phyloP scores from a whole-genome alignment of 2,113 vertebrate genomes.

The Geococcyx californianus region DNA sequence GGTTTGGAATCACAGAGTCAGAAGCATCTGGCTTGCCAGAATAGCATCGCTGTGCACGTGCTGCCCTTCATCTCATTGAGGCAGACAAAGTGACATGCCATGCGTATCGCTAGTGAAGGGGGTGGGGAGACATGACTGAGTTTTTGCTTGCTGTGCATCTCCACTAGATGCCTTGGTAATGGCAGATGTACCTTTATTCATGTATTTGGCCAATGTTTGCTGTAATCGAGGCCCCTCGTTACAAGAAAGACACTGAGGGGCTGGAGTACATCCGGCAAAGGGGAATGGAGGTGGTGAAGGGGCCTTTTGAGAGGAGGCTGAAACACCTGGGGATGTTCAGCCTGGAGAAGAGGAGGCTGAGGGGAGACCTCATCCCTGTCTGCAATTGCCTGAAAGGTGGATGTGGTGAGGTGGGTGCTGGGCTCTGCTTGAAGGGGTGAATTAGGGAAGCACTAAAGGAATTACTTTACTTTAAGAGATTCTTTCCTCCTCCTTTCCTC shows the following conservation, averaged over 20 bases:
- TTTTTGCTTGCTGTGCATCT: background rate
- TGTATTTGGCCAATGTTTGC: background rate
- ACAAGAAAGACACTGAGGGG: too few species aligned
- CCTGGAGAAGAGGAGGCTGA: too few species aligned
- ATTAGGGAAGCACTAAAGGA: background rate
- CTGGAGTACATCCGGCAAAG: too few species aligned
- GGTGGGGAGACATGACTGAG: background rate
- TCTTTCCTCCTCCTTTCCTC: background rate
- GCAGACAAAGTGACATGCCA: fast-evolving
- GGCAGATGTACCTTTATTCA: background rate
- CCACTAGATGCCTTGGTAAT: background rate
- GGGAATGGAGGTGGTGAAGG: too few species aligned
- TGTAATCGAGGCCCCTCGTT: background rate
- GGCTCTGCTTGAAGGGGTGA: background rate
- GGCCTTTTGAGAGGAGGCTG: too few species aligned
- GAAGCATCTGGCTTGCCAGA: background rate
- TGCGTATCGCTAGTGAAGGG: background rate
- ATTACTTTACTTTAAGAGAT: background rate
- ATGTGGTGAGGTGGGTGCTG: too few species aligned
- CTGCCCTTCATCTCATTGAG: background rate
- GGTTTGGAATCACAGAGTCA: background rate
- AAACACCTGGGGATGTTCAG: too few species aligned
- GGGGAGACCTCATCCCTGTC: too few species aligned
- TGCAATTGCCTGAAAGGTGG: too few species aligned
- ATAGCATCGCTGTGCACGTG: background rate